Evolutionary conservation across 2,113 vertebrate genomes (phyloP), one percentile per base, ranked within the genome.

Genomic region (Siphamia tubifer): DNA sequence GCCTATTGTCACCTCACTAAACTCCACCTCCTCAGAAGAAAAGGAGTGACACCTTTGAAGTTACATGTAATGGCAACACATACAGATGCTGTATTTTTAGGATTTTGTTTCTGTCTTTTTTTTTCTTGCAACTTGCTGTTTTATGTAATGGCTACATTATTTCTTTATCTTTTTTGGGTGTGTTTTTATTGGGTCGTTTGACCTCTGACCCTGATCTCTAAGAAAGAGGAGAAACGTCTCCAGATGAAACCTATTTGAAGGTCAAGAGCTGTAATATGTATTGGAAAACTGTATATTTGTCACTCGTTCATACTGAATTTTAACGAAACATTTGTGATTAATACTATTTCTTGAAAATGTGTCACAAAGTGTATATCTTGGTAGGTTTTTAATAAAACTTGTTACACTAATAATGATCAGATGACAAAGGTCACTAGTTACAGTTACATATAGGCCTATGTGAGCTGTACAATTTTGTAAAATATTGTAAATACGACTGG

Each of bases 401-500:
- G 89, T 91, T 90, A 92, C 91, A 79, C 89, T 89, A 90, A 87
- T 83, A 82, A 86, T 52, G 75, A 66, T 87, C 65, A 65, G 55
- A 84, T 5, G 30, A 81, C 61, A 81, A 68, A 31, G 49, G 80
- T 82, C 63, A 63, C 77, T 85, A 82, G 91, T 93, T 91, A 86
- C 91, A 76, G 87, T 93, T 93, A 88, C 89, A 66, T 84, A 52
- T 75, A 70, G 57, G 58, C 68, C 54, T 44, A 76, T 61, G 67
- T 88, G 88, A 91, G 85, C 91, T 90, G 93, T 92, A 93, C 90
- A 90, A 90, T 93, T 92, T 89, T 96, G 94, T 98, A 96, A 95
- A 90, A 95, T 95, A 95, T 85, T 98, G 96, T 97, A 97, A 95
- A 98, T 96, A 96, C 16, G 88, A 92, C 90, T 86, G 84, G 54